Evolutionary conservation across 2,113 vertebrate genomes (phyloP).

Genomic region (Pelecanoides urinatrix): DNA sequence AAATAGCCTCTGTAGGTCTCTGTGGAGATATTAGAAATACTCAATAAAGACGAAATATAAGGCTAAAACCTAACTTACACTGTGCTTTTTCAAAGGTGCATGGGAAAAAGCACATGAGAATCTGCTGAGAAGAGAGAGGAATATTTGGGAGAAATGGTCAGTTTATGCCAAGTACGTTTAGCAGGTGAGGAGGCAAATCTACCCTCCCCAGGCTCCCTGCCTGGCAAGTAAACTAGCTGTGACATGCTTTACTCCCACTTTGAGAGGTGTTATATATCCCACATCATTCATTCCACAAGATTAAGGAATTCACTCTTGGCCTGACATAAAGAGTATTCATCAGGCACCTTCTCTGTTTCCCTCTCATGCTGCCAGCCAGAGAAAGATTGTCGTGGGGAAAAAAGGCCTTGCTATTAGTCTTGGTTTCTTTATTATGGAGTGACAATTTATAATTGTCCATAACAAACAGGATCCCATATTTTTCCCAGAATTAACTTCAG

Average conservation of each 20-base stretch:
- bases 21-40: not conserved
- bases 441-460: not conserved
- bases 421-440: not conserved
- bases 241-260: not conserved
- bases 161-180: not conserved
- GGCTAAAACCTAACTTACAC: not conserved
- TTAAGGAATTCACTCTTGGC: constrained; percentile 3
- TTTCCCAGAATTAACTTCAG: not conserved
- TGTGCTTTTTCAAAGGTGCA: not conserved
- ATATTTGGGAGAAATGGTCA: not conserved
- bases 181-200: not conserved
- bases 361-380: not conserved
- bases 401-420: not conserved
- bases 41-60: not conserved
- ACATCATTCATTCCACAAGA: not conserved
- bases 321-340: not conserved
- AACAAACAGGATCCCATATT: not conserved
- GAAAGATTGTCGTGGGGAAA: not conserved
- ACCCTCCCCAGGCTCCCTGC: not conserved
- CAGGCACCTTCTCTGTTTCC: not conserved
- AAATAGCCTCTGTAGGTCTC: not conserved
- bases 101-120: not conserved
- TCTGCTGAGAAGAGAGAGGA: not conserved
- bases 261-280: not conserved
- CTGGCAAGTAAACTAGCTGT: not conserved